Evolutionary conservation across 2,888 invertebrate genomes (phyloP), one percentile per base, ranked within the genome.

Genomic region (Melipona bicolor): DNA sequence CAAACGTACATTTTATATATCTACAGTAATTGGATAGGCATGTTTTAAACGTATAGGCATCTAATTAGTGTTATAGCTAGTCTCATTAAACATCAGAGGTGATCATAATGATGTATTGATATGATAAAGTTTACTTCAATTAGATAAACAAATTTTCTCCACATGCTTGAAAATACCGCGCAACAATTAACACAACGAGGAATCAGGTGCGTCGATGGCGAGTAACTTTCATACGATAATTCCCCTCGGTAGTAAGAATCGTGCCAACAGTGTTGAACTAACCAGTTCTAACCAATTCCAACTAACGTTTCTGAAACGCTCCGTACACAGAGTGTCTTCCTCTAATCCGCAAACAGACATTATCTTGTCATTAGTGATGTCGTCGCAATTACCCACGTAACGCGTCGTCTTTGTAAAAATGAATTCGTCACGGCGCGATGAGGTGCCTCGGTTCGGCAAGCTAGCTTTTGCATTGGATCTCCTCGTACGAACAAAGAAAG

Each of bases 331-430:
- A 21, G 17, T 4, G 32, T 50, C 52, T 52, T 64, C 62, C n/a
- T 3, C 54, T 54, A 65, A 65, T 74, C 65, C 74, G n/a, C 73
- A 73, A 73, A 73, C 36, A 73, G 73, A 64, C 73, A 24, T 73
- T 73, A 73, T 52, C 64, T 52, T 27, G 27, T 27, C 27, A 27
- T 27, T n/a, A 19, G 73, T 24, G 52, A 64, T 64, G 64, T 73
- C 32, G 52, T 52, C 27, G 27, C 27, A 73, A 73, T 73, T 64
- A 64, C n/a, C 50, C 75, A 21, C n/a, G 54, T 54, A 54, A 36
- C 54, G 43, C n/a, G 32, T 32, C 36, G 52, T 24, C 43, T 65
- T 36, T 19, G 19, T 65, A 64, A 74, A 74, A 74, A 65, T 74
- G 64, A 74, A 27, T 74, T 24, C 74, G 50, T 17, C 49, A 19